Evolutionary conservation across 2,888 invertebrate genomes (phyloP), one percentile per base, ranked within the genome.

Genomic region (Xanthorhoe designata): DNA sequence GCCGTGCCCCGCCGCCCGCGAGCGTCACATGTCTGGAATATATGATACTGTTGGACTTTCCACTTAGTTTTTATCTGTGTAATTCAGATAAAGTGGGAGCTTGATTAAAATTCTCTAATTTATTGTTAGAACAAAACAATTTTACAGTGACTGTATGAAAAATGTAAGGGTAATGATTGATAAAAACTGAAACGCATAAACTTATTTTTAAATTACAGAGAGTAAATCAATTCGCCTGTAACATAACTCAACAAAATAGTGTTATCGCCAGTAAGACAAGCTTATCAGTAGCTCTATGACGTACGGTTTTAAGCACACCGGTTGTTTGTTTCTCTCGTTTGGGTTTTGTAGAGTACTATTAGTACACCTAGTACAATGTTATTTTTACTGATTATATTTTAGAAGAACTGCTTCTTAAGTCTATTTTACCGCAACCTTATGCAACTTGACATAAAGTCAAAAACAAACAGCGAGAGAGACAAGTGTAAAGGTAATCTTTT

Each of bases 1-100:
- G 24, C 24, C 24, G 24, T n/a, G n/a, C n/a, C n/a, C 24, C 42
- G 56, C 47, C 9, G 51, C 60, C 55, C 7, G 49, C 64, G 19
- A 52, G 29, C 24, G 52, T 38, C 57, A 10, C 63, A 53, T 54
- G 64, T 54, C 17, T 18, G n/a, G 55, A 59, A 60, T 64, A 24
- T 38, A 54, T 59, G 49, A 59, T 64, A 52, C 19, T 49, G 35
- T 32, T 35, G 32, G 47, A n/a, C 15, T 15, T 53, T 47, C 15
- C 38, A 49, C 49, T 50, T 32, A 35, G 6, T 49, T 52, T 57
- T 60, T 60, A 60, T 59, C 50, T 3, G 50, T 19, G 7, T 29
- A 8, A 15, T 52, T 50, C 49, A 42, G 38, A 42, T 42, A 42
- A 42, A 42, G 38, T 13, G 13, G 38, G 13, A 42, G 38, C 13